These are phyloP conservation scores for Hemicrepidius hirtus DNA, from an alignment of 2,888 invertebrate genomes.

Conservation along the genomic window DNA sequence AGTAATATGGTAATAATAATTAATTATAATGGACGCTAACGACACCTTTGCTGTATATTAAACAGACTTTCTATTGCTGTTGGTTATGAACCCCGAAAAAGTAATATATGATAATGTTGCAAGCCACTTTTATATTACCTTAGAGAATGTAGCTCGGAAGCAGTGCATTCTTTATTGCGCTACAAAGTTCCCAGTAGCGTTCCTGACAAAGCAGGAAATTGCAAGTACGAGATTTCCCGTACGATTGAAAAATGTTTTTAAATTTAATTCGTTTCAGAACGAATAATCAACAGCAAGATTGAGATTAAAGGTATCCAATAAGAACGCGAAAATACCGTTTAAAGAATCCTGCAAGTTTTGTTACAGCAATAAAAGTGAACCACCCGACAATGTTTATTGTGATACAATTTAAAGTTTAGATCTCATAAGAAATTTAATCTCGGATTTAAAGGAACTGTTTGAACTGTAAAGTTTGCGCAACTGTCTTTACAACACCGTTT, in stretches of 20 bases:
- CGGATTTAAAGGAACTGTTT: slow-evolving; percentile 39
- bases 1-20: too few relatives aligned
- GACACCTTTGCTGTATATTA: too few relatives aligned
- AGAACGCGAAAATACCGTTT: not conserved
- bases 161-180: slow-evolving; percentile 28
- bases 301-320: slow-evolving; percentile 7
- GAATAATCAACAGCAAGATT: slow-evolving; percentile 4
- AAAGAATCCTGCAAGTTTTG: slow-evolving; percentile 4
- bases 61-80: too few relatives aligned
- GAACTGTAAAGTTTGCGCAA: slow-evolving; percentile 32
- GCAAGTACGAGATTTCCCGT: not conserved
- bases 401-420: slow-evolving; percentile 41
- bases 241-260: slow-evolving; percentile 24
- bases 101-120: slow-evolving; percentile 22
- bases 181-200: slow-evolving; percentile 19
- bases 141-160: slow-evolving; percentile 23
- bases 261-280: not conserved
- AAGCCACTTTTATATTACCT: slow-evolving; percentile 28
- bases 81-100: not conserved
- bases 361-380: slow-evolving; percentile 12
- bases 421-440: slow-evolving; percentile 43
- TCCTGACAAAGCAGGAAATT: slow-evolving; percentile 18
- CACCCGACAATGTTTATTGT: slow-evolving; percentile 31
- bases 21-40: too few relatives aligned
- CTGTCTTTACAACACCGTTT: slow-evolving; percentile 34